Percentiles rank a stretch among this genome's conserved stretches.
Conservation (phyloP, 2,797 vertebrate species). For the Coregonus ussuriensis region DNA sequence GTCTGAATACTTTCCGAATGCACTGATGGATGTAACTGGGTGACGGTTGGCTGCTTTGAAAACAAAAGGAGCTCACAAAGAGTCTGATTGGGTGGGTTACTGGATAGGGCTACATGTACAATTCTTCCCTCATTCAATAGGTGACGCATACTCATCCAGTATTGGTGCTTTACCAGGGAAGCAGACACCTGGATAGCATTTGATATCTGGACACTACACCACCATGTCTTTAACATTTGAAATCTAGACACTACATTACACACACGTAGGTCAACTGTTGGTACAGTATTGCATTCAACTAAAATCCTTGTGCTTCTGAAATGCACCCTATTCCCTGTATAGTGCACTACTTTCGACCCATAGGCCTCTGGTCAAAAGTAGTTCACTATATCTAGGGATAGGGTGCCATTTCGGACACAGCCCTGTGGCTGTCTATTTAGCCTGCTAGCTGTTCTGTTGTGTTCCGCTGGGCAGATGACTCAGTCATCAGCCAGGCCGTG, state of each 20-base stretch:
- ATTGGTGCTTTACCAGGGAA: neutral
- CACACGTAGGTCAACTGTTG: no score
- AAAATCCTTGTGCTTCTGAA: neutral
- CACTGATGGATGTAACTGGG: no score
- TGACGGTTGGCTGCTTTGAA: no score
- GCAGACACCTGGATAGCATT: neutral
- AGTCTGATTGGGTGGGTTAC: no score
- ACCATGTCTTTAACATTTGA: conserved; percentile 1
- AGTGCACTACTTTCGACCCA: neutral
- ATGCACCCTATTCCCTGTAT: neutral
- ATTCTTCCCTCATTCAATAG: neutral
- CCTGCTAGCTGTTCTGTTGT: conserved; percentile 19
- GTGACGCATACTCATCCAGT: neutral
- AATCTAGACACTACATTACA: conserved; percentile 16
- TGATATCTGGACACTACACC: conserved; percentile 18
- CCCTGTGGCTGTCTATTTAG: neutral
- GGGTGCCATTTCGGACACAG: no score
- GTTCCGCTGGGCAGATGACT: conserved; percentile 18
- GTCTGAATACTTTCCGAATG: no score
- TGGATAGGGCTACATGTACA: no score
- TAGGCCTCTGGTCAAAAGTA: neutral
- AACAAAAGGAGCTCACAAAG: no score
- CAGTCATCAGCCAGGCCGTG: conserved; percentile 30
- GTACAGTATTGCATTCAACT: neutral
- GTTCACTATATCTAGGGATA: neutral